A percentile compares a stretch with the other conserved stretches of the same genome.
phyloP scores from a whole-genome alignment of 2,888 invertebrate species.

The Cyrtodaria siliqua region DNA sequence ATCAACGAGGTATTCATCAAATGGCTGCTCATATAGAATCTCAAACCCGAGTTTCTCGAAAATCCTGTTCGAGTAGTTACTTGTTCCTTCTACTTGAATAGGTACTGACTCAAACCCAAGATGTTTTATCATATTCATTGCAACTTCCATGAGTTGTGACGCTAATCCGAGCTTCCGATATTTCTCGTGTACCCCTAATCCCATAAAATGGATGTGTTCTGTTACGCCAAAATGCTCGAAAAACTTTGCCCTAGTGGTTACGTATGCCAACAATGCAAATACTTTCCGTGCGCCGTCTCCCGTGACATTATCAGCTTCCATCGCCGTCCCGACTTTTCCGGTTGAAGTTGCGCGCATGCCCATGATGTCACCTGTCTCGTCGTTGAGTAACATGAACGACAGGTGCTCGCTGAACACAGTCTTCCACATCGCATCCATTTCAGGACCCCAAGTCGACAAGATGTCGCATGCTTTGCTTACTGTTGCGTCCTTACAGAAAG shows the following conservation, averaged over 20 bases:
- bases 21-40: slow-evolving; percentile 6
- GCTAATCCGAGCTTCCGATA: slow-evolving; percentile 12
- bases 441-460: not conserved
- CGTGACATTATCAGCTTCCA: not conserved
- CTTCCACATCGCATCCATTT: not conserved
- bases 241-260: not conserved
- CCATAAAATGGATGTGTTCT: slow-evolving; percentile 12
- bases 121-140: not conserved
- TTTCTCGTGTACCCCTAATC: slow-evolving; percentile 2
- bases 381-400: slow-evolving; percentile 2
- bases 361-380: slow-evolving; percentile 1
- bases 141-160: slow-evolving; percentile 9
- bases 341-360: slow-evolving; percentile 10
- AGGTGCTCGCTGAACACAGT: not conserved
- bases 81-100: slow-evolving; percentile 6
- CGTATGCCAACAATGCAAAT: not conserved
- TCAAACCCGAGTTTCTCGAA: slow-evolving; percentile 27
- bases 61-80: slow-evolving; percentile 23
- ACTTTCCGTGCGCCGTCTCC: not conserved
- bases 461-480: slow-evolving; percentile 6
- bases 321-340: not conserved
- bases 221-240: slow-evolving; percentile 9
- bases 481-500: slow-evolving; percentile 8
- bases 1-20: slow-evolving; percentile 25
- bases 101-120: slow-evolving; percentile 1